Base-by-base conservation (phyloP, 2,888 invertebrate genomes). In the Pristionchus fissidentatus region DNA sequence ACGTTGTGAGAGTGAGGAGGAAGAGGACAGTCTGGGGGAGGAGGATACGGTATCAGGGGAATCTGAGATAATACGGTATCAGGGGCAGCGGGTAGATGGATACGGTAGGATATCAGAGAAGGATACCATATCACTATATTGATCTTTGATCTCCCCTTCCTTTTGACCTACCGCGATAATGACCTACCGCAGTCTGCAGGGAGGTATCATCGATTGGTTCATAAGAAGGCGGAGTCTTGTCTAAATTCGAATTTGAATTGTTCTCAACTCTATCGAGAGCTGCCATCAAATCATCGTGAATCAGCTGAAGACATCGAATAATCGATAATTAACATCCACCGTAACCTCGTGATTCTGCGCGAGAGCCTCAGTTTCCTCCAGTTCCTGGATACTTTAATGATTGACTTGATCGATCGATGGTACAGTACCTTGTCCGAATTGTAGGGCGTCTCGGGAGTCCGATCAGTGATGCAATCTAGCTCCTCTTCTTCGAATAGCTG, bases 381-480 rank as follows among this genome's bases (percentile, higher is more conserved):
- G 41, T 70, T 70, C 70, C 70, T 70, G 70, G 13, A 41, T 1
- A 22, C 35, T 43, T 70, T 41, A 41, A 70, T 70, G 43, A 26
- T 41, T 38, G 38, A 66, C 22, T 70, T 7, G 15, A 29, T n/a
- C 15, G 0, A 41, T 43, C n/a, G 41, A 70, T 26, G 41, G 70
- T 70, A 70, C n/a, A n/a, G 10, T 49, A 77, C 75, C 49, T 77
- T 77, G 41, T 77, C 46, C 32, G 75, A 77, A 19, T 77, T 77
- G n/a, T 77, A 77, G 29, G 75, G 75, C 26, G 75, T 77, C 49
- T 77, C 75, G 46, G 75, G 75, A 49, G 75, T 77, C 19, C 46
- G 49, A 77, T 77, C 75, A 5, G 75, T 77, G 32, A 49, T 77
- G 22, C 49, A 49, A 29, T 49, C 49, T 22, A 41, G 32, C 29